Evolutionary conservation across 2,113 vertebrate species (phyloP).

Genomic region (Silurus asotus): DNA sequence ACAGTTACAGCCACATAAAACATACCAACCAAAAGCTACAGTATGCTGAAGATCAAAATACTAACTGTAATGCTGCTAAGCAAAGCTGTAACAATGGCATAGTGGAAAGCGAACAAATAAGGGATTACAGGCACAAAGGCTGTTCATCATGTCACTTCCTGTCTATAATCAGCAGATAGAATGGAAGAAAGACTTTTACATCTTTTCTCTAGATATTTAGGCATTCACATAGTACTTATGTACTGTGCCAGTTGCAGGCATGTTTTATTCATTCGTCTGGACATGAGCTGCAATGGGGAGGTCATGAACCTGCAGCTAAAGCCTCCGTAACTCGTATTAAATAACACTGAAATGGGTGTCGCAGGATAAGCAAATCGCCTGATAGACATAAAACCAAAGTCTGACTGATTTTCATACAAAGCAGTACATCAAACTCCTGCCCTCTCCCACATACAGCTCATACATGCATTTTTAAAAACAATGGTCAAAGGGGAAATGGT

Average conservation of each 20-base stretch:
- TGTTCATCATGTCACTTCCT: background rate
- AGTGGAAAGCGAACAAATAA: background rate
- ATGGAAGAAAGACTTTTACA: no score
- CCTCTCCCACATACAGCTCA: background rate
- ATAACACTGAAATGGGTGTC: background rate
- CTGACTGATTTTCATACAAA: background rate
- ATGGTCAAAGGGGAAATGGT: no score
- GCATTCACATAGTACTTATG: background rate
- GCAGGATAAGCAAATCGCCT: conserved; percentile 21
- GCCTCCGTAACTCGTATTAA: background rate
- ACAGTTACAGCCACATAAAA: background rate
- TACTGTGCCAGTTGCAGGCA: background rate
- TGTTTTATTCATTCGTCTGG: background rate
- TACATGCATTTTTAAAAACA: background rate
- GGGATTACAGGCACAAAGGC: background rate
- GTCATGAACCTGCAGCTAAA: background rate
- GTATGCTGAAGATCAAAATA: background rate
- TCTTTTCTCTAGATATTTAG: background rate
- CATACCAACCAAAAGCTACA: background rate
- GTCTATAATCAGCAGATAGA: background rate
- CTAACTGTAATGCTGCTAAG: background rate
- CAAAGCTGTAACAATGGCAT: background rate
- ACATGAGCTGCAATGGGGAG: background rate
- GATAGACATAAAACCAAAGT: background rate
- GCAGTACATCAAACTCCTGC: background rate